phyloP scores from a whole-genome alignment of 2,888 invertebrate genomes.

The Papilio demoleus region DNA sequence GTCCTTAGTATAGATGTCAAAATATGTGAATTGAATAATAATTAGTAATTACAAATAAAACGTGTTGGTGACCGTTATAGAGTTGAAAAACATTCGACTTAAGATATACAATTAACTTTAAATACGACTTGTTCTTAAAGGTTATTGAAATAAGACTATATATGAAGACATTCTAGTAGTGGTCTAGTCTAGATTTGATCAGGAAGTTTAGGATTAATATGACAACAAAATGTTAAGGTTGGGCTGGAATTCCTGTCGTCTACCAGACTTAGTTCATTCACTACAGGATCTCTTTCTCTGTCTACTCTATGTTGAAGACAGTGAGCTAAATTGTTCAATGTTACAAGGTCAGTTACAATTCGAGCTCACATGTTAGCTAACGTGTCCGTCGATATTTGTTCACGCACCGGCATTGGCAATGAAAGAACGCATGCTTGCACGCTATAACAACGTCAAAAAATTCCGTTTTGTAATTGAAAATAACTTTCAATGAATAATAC shows the following conservation, averaged over 20 bases:
- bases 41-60: conserved; percentile 9
- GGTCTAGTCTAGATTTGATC: too few species aligned
- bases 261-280: not conserved
- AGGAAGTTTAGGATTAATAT: not conserved
- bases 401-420: conserved; percentile 66
- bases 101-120: conserved; percentile 9
- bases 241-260: too few species aligned
- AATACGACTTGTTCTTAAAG: not conserved
- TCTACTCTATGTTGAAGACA: not conserved
- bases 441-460: conserved; percentile 62
- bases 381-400: conserved; percentile 7
- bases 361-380: conserved; percentile 18
- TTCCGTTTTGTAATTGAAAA: conserved; percentile 69
- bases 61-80: conserved; percentile 10
- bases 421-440: conserved; percentile 64
- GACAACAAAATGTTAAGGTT: too few species aligned
- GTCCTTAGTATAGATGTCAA: conserved; percentile 8
- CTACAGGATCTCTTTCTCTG: not conserved
- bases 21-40: conserved; percentile 19
- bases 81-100: not conserved
- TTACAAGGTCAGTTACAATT: conserved; percentile 15
- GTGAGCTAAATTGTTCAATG: not conserved
- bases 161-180: too few species aligned
- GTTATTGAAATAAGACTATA: not conserved
- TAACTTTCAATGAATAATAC: conserved; percentile 67